Base-by-base conservation (phyloP, 2,888 invertebrate genomes). In the Euzophera pinguis region DNA sequence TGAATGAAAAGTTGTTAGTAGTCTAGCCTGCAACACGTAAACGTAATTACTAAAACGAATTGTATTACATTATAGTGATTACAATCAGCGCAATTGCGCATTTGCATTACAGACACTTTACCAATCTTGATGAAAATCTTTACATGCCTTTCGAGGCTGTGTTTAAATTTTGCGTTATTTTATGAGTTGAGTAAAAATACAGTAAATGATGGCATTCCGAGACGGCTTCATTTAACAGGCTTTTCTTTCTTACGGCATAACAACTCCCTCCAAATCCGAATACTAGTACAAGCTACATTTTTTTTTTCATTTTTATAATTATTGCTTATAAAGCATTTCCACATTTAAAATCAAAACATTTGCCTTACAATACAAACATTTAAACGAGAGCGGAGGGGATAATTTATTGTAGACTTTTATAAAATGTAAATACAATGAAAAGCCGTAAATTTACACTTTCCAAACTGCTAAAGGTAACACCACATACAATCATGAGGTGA, bases 391-490 rank as follows among this genome's bases (percentile, higher is more conserved):
- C 67, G 72, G 74, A 75, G 71, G 67, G 67, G 70, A 77, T 69
- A 71, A 59, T 63, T 63, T 63, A 66, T 68, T 77, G 70, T 72
- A 73, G 71, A 72, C 64, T 69, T 65, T 72, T 69, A 65, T 64
- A 75, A 73, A 73, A 69, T 69, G 65, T 73, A 64, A 71, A 70
- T 67, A 73, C 70, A 47, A 56, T 69, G 67, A 70, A 71, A 74
- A 73, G 67, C 69, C 59, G 60, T 66, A 37, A 35, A 39, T 63
- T 54, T 58, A 65, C 60, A 64, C 59, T 67, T 69, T 73, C 63
- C 61, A 72, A 77, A 81, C 77, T 78, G 78, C 77, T 78, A 76
- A 71, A 77, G 78, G 73, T 72, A 71, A 79, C 68, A 75, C 72
- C 71, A 71, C 66, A 60, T 52, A 61, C 70, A 71, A 64, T 22